phyloP scores from a whole-genome alignment of 2,113 vertebrate genomes.

The Aspiorhynchus laticeps region DNA sequence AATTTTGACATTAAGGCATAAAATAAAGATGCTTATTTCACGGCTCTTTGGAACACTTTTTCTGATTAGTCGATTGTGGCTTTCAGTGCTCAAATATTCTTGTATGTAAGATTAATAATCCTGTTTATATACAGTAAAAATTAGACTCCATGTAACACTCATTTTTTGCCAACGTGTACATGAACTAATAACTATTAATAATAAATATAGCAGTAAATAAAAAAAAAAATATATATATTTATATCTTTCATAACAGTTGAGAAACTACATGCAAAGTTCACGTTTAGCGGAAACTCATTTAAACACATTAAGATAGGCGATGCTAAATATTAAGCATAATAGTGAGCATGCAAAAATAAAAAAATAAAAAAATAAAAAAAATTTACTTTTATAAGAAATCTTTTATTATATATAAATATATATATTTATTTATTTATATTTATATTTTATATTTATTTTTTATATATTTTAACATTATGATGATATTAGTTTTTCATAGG shows the following conservation, averaged over 20 bases:
- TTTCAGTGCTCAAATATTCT: neutral
- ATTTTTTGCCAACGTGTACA: neutral
- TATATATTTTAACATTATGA: no score
- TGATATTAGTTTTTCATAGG: no score
- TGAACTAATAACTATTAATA: neutral
- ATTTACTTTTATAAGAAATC: no score
- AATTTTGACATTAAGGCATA: constrained; percentile 32
- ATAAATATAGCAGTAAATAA: neutral
- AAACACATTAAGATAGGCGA: neutral
- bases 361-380: neutral
- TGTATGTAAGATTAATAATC: neutral
- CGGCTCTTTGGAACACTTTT: neutral
- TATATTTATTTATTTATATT: no score
- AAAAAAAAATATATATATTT: neutral
- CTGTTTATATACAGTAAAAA: neutral
- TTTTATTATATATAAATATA: no score
- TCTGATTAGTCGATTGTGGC: neutral
- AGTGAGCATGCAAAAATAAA: neutral
- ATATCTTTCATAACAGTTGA: neutral
- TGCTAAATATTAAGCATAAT: neutral
- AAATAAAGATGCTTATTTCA: constrained; percentile 27
- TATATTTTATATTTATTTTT: no score
- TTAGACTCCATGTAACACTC: neutral
- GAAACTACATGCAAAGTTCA: neutral
- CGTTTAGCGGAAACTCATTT: neutral